Conservation (phyloP, 2,113 vertebrate genomes). For the Athene noctua region DNA sequence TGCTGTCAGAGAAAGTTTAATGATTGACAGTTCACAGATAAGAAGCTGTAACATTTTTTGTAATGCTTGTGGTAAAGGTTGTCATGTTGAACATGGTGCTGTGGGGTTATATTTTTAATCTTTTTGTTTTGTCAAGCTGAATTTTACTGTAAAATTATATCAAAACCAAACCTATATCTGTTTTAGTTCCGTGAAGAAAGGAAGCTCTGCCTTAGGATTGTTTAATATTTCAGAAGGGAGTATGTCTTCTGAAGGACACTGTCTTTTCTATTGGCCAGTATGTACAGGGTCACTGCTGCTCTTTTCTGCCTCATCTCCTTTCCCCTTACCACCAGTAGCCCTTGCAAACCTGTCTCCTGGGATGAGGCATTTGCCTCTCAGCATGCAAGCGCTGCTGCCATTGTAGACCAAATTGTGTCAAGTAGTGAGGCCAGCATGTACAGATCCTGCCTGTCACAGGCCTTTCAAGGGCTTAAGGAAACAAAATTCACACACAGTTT, state of each 20-base stretch:
- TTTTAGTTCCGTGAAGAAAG: not conserved
- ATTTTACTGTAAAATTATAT: not conserved
- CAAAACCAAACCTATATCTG: not conserved
- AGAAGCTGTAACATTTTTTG: not conserved
- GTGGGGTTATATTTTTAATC: not conserved
- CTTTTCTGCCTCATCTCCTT: not conserved
- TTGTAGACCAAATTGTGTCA: not conserved
- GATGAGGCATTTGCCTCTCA: not conserved
- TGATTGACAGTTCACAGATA: not conserved
- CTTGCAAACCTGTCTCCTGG: not conserved
- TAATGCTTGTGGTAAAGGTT: not conserved
- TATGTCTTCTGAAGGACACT: fast-evolving
- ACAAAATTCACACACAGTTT: not conserved
- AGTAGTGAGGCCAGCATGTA: not conserved
- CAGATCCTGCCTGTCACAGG: not conserved
- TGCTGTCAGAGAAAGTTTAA: not conserved
- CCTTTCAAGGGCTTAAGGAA: not conserved
- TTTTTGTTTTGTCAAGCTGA: not conserved
- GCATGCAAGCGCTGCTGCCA: not conserved
- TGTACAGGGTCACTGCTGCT: not conserved
- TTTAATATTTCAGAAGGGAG: not conserved
- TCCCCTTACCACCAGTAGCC: not conserved
- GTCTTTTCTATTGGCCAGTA: not conserved
- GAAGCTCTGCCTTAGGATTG: not conserved
- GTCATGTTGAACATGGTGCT: not conserved